Evolutionary conservation across 2,797 vertebrate genomes (phyloP).

Genomic region (Gymnothorax reevesii): DNA sequence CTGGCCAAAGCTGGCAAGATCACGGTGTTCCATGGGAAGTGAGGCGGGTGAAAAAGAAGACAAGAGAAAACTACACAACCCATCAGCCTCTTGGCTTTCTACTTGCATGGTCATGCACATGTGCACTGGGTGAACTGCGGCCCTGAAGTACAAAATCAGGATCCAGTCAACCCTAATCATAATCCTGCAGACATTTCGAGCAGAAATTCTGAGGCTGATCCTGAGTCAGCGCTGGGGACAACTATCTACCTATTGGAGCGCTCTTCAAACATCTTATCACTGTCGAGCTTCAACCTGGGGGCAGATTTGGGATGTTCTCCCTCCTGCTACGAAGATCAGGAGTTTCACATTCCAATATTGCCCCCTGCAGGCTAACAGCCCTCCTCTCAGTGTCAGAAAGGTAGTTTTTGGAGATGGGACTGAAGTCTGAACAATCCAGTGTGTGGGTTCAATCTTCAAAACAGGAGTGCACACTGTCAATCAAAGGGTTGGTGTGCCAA

Average conservation of each 20-base stretch:
- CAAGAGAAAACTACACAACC: slow-evolving; percentile 24
- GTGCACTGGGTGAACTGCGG: slow-evolving; percentile 20
- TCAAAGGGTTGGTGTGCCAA: not conserved
- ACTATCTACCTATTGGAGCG: not conserved
- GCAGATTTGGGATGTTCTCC: slow-evolving; percentile 16
- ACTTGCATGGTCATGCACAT: slow-evolving; percentile 33
- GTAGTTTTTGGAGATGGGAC: slow-evolving; percentile 27
- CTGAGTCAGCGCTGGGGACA: slow-evolving; percentile 7
- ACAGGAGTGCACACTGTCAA: not conserved
- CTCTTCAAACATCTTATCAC: not conserved
- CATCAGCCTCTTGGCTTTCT: slow-evolving; percentile 39
- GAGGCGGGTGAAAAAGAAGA: slow-evolving; percentile 38
- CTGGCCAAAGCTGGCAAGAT: slow-evolving; percentile 91
- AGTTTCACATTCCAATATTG: slow-evolving; percentile 2
- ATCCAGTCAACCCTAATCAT: slow-evolving; percentile 18
- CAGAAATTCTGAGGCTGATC: not conserved
- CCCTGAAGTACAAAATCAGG: slow-evolving; percentile 30
- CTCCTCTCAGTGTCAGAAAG: not conserved
- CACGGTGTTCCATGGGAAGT: slow-evolving; percentile 89
- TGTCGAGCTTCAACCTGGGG: not conserved
- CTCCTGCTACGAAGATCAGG: slow-evolving; percentile 28
- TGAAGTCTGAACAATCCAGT: too few species aligned
- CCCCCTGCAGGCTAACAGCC: slow-evolving; percentile 30
- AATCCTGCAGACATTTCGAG: not conserved
- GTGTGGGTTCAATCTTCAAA: too few species aligned